Evolutionary conservation across 2,113 vertebrate species (phyloP), one percentile per base, ranked within the genome.

Genomic region (Lynx canadensis): DNA sequence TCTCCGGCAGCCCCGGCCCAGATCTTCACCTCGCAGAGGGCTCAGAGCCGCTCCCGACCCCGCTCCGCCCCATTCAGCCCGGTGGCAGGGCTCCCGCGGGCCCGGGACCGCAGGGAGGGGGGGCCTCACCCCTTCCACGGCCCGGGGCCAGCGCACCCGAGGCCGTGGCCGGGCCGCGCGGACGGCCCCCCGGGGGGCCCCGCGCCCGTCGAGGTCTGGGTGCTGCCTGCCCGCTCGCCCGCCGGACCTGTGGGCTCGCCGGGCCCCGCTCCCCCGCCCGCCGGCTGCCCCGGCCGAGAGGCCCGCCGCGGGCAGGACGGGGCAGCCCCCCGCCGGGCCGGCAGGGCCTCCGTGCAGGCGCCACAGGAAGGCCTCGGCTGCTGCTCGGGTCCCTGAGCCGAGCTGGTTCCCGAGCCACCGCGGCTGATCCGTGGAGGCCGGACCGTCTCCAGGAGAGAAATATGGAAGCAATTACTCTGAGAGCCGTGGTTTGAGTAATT

Each of bases 391-490:
- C 95, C 98, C 98, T 15, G 97, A 71, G 96, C 98, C 0, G 50
- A n/a, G 65, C 68, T 3, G 15, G 85, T 14, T 65, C 97, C 98
- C 96, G 91, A 98, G 98, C 98, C 98, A 97, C 98, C 97, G 98
- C 98, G 96, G 99, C 99, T 98, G 98, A 98, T 98, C 98, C 98
- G 96, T 82, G 98, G 99, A 99, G 99, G 99, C 98, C 98, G 98
- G 98, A 98, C 99, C 98, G 97, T 38, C 99, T 98, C 99, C 98
- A 98, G 98, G 99, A 99, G 99, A 99, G 98, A 99, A 99, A 99
- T 99, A 98, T 99, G 99, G 99, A 99, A 99, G 99, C 99, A 99
- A 99, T 99, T 99, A 99, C 99, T 98, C 98, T 98, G 99, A 99
- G 99, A 99, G 99, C 99, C 98, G 99, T 99, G 99, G 99, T 99